Percentiles rank a stretch among this genome's conserved stretches.
These are phyloP conservation scores for Dione juno DNA, from an alignment of 2,888 invertebrate genomes.

Conservation along the genomic window DNA sequence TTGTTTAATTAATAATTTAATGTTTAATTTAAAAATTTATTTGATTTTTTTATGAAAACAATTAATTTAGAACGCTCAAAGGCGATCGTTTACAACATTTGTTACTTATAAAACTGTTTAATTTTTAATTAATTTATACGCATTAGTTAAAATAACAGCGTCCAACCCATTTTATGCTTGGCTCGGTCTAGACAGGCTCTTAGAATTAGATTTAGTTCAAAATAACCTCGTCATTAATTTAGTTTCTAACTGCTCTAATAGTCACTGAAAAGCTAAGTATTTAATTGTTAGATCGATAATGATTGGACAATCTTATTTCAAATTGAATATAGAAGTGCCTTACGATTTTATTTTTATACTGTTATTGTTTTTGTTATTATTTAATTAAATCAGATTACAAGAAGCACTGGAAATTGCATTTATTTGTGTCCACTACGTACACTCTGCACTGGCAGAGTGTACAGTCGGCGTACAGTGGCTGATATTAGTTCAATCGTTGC, in stretches of 20 bases:
- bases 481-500: slow-evolving; percentile 57
- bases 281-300: slow-evolving; percentile 64
- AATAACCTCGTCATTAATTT: slow-evolving; percentile 29
- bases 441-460: slow-evolving; percentile 61
- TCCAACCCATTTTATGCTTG: background rate
- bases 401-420: slow-evolving; percentile 77
- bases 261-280: slow-evolving; percentile 54
- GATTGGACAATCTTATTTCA: slow-evolving; percentile 68
- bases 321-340: slow-evolving; percentile 82
- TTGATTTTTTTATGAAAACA: background rate
- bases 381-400: slow-evolving; percentile 54
- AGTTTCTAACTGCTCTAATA: slow-evolving; percentile 41
- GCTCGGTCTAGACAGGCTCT: slow-evolving; percentile 1
- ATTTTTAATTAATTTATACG: background rate
- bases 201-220: slow-evolving; percentile 49
- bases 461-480: slow-evolving; percentile 53
- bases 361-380: slow-evolving; percentile 58
- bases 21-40: background rate
- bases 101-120: background rate
- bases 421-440: slow-evolving; percentile 62
- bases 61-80: background rate
- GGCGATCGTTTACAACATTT: background rate
- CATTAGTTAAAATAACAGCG: background rate
- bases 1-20: background rate
- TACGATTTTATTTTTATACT: slow-evolving; percentile 79